Evolutionary conservation across 2,113 vertebrate species (phyloP), one percentile per base, ranked within the genome.

Genomic region (Anthoscopus minutus): DNA sequence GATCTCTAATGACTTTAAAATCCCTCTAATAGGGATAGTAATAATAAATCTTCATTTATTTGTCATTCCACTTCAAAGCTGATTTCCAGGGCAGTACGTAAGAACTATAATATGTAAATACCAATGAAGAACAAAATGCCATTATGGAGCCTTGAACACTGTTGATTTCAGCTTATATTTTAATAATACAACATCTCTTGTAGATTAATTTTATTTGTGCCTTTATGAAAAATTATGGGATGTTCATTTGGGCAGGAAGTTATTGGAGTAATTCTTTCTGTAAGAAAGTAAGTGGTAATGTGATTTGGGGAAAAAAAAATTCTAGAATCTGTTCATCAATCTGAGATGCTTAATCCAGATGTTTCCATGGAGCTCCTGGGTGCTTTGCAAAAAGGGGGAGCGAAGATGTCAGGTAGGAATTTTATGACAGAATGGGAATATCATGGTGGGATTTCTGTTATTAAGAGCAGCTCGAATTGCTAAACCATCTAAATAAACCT

Each of bases 1-100:
- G 85, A 77, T 94, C 67, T 97, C 94, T 95, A 96, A 97, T 94
- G 82, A 94, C 82, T 94, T 96, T 92, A 82, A 96, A 95, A 94
- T 92, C 85, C 69, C 65, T 93, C 45, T 90, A 95, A 92, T 96
- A 96, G 84, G 95, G 93, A 89, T 94, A 96, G 70, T 47, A 92
- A 92, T 66, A 92, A 92, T 95, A 92, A 94, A 87, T 95, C 93
- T 97, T 88, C 73, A 88, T 95, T 96, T 96, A 93, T 91, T 94
- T 80, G 72, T 94, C 82, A 57, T 96, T 94, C 81, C n/a, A 81
- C 86, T 95, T 95, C 93, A 88, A 91, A 97, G 69, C 57, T 95
- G 82, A 95, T 96, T 95, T 96, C 89, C 89, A 88, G 74, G 42
- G 86, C 65, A 74, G 77, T 95, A 48, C 25, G 23, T 94, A 90